Evolutionary conservation across 2,888 invertebrate genomes (phyloP).

Genomic region (Hydraecia micacea): DNA sequence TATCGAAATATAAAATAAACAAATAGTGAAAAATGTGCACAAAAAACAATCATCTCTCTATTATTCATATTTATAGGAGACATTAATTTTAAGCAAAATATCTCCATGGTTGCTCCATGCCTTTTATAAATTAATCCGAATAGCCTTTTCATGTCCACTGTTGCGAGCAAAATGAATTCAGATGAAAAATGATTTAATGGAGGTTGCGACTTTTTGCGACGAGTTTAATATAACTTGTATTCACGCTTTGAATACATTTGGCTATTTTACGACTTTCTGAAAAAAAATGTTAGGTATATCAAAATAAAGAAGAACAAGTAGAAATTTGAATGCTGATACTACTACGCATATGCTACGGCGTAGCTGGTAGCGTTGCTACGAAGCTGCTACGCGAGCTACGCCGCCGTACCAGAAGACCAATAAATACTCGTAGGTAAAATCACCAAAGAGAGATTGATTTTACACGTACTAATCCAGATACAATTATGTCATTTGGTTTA

Average conservation of each 20-base stretch:
- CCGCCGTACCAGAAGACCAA: too few relatives aligned
- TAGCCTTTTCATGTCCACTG: constrained; percentile 61
- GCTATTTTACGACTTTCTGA: too few relatives aligned
- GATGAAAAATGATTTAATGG: constrained; percentile 64
- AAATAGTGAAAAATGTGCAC: neutral
- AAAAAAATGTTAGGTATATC: neutral
- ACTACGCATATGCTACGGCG: neutral
- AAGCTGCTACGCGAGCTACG: neutral
- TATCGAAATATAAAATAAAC: too few relatives aligned
- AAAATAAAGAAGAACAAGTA: neutral
- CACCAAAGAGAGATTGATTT: too few relatives aligned
- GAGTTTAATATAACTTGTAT: constrained; percentile 45
- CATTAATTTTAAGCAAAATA: constrained; percentile 41
- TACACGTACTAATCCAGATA: too few relatives aligned
- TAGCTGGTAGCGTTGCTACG: constrained; percentile 3
- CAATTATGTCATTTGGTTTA: too few relatives aligned
- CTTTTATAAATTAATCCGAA: constrained; percentile 57
- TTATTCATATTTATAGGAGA: constrained; percentile 26
- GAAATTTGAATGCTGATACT: neutral
- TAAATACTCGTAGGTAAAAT: neutral
- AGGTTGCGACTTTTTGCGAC: constrained; percentile 43
- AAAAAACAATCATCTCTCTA: constrained; percentile 6
- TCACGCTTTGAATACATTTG: constrained; percentile 19
- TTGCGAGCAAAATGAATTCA: constrained; percentile 62
- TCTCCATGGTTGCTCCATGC: constrained; percentile 30